phyloP scores from a whole-genome alignment of 2,888 invertebrate genomes.

The Tenodera sinensis region DNA sequence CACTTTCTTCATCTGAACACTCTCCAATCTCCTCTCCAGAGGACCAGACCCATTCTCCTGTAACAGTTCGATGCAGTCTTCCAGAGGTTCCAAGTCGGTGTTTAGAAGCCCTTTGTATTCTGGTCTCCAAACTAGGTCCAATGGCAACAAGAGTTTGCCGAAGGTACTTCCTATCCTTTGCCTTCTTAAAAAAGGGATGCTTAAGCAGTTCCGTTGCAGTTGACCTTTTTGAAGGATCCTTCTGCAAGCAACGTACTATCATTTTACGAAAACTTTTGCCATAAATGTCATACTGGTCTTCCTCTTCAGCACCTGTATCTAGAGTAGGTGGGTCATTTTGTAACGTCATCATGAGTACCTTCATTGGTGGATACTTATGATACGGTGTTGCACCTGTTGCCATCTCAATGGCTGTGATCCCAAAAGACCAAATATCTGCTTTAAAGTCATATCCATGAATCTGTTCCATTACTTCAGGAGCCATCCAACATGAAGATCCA shows the following conservation, averaged over 20 bases:
- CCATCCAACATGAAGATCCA: constrained; percentile 99
- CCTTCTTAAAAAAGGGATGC: constrained; percentile 97
- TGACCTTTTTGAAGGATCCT: too few relatives aligned
- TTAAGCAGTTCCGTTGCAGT: constrained; percentile 93
- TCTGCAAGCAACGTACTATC: too few relatives aligned
- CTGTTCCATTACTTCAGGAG: constrained; percentile 99
- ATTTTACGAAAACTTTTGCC: too few relatives aligned
- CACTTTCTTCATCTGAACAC: constrained; percentile 42
- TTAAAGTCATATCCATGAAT: constrained; percentile 98
- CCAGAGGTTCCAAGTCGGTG: constrained; percentile 79
- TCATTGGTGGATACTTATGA: constrained; percentile 99
- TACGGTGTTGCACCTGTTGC: constrained; percentile 98
- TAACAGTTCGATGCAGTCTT: constrained; percentile 83
- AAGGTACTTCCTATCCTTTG: constrained; percentile 87
- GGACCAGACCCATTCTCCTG: constrained; percentile 98
- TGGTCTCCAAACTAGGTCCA: constrained; percentile 84
- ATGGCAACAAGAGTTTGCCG: constrained; percentile 80
- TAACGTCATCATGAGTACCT: constrained; percentile 94
- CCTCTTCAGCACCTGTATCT: constrained; percentile 92
- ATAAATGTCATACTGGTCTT: constrained; percentile 96
- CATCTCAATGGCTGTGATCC: constrained; percentile 98
- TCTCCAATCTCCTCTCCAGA: constrained; percentile 84
- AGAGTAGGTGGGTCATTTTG: constrained; percentile 97
- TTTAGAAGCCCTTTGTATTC: constrained; percentile 59
- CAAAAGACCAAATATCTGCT: constrained; percentile 91